Evolutionary conservation across 2,888 invertebrate genomes (phyloP), one percentile per base, ranked within the genome.

Genomic region (Colletes collaris): DNA sequence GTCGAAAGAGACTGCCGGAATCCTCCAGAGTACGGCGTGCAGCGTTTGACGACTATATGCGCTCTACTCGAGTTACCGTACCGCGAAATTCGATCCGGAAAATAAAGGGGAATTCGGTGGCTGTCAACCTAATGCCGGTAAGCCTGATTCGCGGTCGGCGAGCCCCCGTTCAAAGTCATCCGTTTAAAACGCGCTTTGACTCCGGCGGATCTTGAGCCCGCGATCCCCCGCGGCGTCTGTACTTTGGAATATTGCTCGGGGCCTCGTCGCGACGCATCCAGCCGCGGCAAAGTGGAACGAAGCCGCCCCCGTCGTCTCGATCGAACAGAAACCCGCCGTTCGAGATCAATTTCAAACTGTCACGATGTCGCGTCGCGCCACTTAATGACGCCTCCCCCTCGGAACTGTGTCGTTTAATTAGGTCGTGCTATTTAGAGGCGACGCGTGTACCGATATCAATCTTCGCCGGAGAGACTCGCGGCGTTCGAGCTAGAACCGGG

Each of bases 351-450:
- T 69, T 3, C 62, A 70, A 58, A 55, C 58, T 49, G 59, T 52
- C 50, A 63, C 35, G 44, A 2, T 10, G 37, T 27, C 27, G 44
- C 46, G 10, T 46, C 58, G 64, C 44, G 50, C 19, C 52, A 27
- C 68, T 50, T 69, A 60, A 75, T 46, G 65, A 55, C 46, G 40
- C 49, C 50, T 35, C 69, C 37, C 44, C 1, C 50, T 19, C 19
- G 69, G 37, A 79, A 70, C 65, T 56, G 69, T 70, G 75, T 56
- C 60, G 53, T 3, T 58, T 75, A 75, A 79, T 79, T 79, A 44
- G 75, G 62, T 79, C 74, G 60, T 53, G 64, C 63, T 74, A 68
- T 64, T 77, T 64, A 68, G 10, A 50, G 35, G 13, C 50, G n/a
- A 2, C 52, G 16, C 59, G 58, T 49, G 10, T 16, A 13, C 35